Conservation (phyloP, 2,797 vertebrate genomes). For the Sebastes reedi region DNA sequence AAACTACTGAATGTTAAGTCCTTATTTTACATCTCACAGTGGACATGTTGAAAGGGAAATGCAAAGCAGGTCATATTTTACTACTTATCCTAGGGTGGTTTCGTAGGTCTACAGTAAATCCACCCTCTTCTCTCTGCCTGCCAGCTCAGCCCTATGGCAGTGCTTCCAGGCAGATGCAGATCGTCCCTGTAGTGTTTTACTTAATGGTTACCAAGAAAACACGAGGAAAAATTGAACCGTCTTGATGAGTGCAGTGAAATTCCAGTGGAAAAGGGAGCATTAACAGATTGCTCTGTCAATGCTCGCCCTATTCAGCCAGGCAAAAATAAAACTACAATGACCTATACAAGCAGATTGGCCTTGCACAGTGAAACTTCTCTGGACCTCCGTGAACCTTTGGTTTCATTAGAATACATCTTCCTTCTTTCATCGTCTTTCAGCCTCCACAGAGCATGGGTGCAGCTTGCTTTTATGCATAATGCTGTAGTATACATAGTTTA, state of each 20-base stretch:
- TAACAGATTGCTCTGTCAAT: neutral
- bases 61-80: constrained; percentile 52
- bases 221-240: neutral
- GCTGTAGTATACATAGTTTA: neutral
- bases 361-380: neutral
- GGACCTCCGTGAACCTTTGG: neutral
- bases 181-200: constrained; percentile 6
- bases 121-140: neutral
- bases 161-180: constrained; percentile 32
- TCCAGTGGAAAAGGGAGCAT: neutral
- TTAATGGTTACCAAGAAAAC: constrained; percentile 16
- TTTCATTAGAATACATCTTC: constrained; percentile 1
- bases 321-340: neutral
- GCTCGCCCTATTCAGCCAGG: neutral
- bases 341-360: neutral
- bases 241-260: neutral
- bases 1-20: constrained; percentile 44
- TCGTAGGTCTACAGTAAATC: constrained; percentile 32
- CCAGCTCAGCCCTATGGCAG: constrained; percentile 42
- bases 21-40: constrained; percentile 48
- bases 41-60: constrained; percentile 37
- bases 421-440: neutral
- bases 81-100: constrained; percentile 43
- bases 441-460: neutral
- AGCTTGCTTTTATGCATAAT: neutral